Evolutionary conservation across 2,113 vertebrate species (phyloP).

Genomic region (Dermatemys mawii): DNA sequence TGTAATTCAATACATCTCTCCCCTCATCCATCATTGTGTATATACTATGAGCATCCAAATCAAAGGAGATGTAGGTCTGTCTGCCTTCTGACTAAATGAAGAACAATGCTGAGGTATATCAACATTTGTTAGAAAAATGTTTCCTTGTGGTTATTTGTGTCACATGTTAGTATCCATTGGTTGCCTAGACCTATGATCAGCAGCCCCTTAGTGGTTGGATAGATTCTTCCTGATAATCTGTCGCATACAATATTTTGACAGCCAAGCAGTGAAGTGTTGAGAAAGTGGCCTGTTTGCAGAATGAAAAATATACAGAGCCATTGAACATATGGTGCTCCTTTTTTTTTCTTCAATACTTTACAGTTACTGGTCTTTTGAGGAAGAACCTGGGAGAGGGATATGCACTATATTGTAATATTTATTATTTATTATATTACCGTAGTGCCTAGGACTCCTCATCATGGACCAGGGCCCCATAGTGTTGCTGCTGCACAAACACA

Average conservation of each 20-base stretch:
- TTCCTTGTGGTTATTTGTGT: not conserved
- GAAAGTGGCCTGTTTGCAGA: not conserved
- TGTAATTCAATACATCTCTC: not conserved
- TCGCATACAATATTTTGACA: not conserved
- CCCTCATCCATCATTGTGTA: not conserved
- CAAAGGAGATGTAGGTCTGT: not conserved
- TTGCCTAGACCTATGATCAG: not conserved
- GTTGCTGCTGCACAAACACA: not conserved
- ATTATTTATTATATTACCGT: not conserved
- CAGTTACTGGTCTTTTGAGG: not conserved
- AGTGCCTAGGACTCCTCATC: fast-evolving
- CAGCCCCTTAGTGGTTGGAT: not conserved
- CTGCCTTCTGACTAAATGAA: not conserved
- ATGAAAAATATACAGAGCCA: not conserved
- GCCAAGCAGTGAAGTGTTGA: not conserved
- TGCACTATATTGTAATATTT: not conserved
- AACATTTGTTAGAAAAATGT: not conserved
- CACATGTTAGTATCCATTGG: not conserved
- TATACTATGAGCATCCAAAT: not conserved
- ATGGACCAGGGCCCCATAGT: not conserved
- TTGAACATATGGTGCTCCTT: not conserved
- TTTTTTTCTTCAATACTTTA: not conserved
- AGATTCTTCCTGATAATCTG: not conserved
- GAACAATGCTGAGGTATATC: not conserved
- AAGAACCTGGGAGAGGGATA: not conserved